phyloP scores from a whole-genome alignment of 2,113 vertebrate genomes.

The Sylvietta virens region DNA sequence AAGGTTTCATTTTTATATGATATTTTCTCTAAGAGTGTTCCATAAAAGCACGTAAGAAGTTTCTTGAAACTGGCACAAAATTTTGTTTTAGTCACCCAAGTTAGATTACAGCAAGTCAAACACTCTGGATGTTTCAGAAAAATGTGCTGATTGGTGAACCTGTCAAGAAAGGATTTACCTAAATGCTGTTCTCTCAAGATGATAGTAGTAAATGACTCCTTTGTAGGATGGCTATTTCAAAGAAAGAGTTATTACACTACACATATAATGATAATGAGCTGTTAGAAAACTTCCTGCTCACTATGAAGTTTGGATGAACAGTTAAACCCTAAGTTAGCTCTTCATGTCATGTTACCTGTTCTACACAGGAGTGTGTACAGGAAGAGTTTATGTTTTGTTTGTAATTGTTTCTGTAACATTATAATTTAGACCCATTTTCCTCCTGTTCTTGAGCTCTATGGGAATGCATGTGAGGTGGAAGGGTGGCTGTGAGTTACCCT shows the following conservation, averaged over 20 bases:
- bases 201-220: neutral
- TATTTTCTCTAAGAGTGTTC: neutral
- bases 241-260: neutral
- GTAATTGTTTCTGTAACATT: neutral
- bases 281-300: neutral
- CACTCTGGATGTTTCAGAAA: neutral
- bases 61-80: neutral
- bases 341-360: neutral
- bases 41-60: neutral
- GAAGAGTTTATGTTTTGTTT: neutral
- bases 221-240: neutral
- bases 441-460: neutral
- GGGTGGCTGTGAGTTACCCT: neutral
- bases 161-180: neutral
- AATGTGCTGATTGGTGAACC: neutral
- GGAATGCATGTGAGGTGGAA: rapidly evolving
- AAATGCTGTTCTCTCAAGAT: neutral
- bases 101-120: neutral
- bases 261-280: neutral
- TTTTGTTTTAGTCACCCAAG: neutral
- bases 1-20: neutral
- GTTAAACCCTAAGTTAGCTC: neutral
- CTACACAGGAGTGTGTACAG: neutral
- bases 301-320: neutral
- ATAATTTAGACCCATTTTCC: neutral